Evolutionary conservation across 2,797 vertebrate species (phyloP).

Genomic region (Acanthurus tractus): DNA sequence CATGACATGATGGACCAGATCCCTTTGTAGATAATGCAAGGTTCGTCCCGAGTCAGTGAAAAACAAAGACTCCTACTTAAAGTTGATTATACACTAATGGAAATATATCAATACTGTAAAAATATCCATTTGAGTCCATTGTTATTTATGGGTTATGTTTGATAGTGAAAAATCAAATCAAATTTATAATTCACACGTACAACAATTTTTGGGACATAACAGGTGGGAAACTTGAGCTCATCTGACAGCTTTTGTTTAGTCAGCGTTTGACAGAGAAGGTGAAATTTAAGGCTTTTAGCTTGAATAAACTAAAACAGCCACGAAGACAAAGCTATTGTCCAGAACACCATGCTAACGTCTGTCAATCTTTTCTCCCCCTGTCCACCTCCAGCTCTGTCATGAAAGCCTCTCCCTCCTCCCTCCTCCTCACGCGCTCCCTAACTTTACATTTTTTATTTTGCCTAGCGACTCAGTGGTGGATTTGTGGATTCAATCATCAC

Average conservation of each 20-base stretch:
- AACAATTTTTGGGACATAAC: background rate
- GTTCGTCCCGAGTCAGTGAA: too few species aligned
- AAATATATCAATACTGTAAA: too few species aligned
- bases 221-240: background rate
- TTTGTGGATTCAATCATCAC: slow-evolving; percentile 70
- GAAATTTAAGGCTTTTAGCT: background rate
- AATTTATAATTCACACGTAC: background rate
- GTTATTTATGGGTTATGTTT: background rate
- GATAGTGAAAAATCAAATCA: background rate
- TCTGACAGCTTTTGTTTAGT: background rate
- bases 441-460: slow-evolving; percentile 49
- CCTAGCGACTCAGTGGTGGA: slow-evolving; percentile 43
- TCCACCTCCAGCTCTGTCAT: slow-evolving; percentile 36
- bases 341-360: slow-evolving; percentile 3
- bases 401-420: background rate
- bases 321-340: slow-evolving; percentile 1
- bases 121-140: too few species aligned
- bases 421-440: background rate
- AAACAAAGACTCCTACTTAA: too few species aligned
- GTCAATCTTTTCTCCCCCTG: background rate
- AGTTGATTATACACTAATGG: too few species aligned
- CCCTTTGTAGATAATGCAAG: too few species aligned
- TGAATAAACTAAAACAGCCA: background rate
- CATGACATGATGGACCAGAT: too few species aligned
- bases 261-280: background rate